phyloP scores from a whole-genome alignment of 2,797 vertebrate species.

The Buceros bicornis region DNA sequence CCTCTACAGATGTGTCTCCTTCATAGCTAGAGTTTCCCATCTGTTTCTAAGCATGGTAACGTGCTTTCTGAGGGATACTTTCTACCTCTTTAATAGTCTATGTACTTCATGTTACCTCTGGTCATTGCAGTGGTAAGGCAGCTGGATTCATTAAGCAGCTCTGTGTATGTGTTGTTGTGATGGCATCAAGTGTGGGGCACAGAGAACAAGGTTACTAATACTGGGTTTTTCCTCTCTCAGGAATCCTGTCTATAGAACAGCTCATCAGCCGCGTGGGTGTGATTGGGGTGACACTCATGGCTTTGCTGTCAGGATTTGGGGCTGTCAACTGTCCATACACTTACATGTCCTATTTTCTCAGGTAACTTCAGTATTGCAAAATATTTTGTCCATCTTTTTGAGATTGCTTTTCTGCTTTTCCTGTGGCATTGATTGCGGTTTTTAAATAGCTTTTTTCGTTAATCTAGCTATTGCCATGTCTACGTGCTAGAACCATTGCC shows the following conservation, averaged over 20 bases:
- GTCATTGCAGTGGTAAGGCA: neutral
- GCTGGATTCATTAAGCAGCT: neutral
- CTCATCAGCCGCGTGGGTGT: slow-evolving; percentile 98
- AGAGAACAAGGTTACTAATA: neutral
- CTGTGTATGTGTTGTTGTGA: neutral
- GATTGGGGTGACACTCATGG: slow-evolving; percentile 98
- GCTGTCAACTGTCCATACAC: slow-evolving; percentile 99
- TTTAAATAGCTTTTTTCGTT: neutral
- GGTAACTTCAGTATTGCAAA: slow-evolving; percentile 79
- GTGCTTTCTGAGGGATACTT: neutral
- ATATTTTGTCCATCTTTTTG: neutral
- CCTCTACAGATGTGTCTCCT: neutral
- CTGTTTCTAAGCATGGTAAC: neutral
- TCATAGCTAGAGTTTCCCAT: neutral
- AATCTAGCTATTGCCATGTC: neutral
- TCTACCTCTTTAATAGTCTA: neutral
- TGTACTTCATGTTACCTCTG: neutral
- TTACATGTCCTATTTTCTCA: slow-evolving; percentile 99
- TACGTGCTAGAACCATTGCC: neutral
- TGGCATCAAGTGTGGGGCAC: neutral
- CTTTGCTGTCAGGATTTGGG: slow-evolving; percentile 96
- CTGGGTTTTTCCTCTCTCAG: slow-evolving; percentile 73
- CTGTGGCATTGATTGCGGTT: neutral
- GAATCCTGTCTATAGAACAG: slow-evolving; percentile 97
- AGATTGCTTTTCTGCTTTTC: neutral